Evolutionary conservation across 2,797 vertebrate species (phyloP).

Genomic region (Onychomys torridus): DNA sequence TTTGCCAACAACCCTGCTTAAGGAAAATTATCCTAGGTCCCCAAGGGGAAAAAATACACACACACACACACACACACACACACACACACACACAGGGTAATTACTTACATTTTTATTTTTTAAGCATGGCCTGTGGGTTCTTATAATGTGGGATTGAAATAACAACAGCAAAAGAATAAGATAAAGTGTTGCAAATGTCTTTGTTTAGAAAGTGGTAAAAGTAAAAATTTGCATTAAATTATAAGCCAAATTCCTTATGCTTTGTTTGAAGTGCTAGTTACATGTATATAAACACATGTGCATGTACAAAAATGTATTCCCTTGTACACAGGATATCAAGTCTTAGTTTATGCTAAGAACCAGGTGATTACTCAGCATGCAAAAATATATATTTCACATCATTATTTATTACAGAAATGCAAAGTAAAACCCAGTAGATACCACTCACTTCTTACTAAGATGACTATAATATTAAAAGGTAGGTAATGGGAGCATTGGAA

Average conservation of each 20-base stretch:
- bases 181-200: not conserved
- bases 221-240: slow-evolving; percentile 15
- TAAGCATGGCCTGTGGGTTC: not conserved
- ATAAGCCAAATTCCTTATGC: not conserved
- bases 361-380: not conserved
- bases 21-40: slow-evolving; percentile 38
- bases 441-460: not conserved
- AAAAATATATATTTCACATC: slow-evolving; percentile 45
- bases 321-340: not conserved
- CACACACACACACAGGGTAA: not conserved
- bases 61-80: not conserved
- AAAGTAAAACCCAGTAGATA: slow-evolving; percentile 25
- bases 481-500: not conserved
- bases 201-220: slow-evolving; percentile 30
- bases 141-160: slow-evolving; percentile 6
- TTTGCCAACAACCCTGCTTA: not conserved
- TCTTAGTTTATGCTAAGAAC: slow-evolving; percentile 10
- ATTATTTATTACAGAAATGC: slow-evolving; percentile 32
- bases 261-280: not conserved
- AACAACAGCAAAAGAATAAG: not conserved
- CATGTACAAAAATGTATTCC: not conserved
- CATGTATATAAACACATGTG: not conserved
- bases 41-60: not conserved
- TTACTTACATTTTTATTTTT: not conserved
- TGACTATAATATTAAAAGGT: not conserved